These are phyloP conservation scores for Paralvinella palmiformis DNA, from an alignment of 1,140 invertebrate genomes.

Conservation along the genomic window DNA sequence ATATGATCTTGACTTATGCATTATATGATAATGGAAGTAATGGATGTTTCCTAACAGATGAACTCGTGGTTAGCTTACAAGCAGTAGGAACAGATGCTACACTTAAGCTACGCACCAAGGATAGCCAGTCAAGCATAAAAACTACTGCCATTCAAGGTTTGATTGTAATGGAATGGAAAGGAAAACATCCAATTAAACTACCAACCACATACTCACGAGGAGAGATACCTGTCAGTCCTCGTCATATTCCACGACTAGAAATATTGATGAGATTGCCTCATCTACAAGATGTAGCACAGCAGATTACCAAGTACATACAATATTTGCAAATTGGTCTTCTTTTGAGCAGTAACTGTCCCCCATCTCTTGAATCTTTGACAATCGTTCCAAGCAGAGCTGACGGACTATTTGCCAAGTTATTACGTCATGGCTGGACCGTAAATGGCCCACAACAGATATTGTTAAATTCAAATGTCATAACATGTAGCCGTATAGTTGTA, in stretches of 20 bases:
- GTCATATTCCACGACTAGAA: not conserved
- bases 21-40: constrained; percentile 6
- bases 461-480: not conserved
- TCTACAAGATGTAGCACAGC: not conserved
- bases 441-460: not conserved
- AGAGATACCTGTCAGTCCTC: not conserved
- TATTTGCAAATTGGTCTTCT: not conserved
- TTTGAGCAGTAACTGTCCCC: not conserved
- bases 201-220: not conserved
- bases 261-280: not conserved
- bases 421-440: not conserved
- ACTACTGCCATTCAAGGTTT: not conserved
- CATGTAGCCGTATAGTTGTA: not conserved
- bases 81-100: not conserved
- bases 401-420: not conserved
- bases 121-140: not conserved
- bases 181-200: not conserved
- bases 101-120: not conserved
- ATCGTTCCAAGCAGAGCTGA: not conserved
- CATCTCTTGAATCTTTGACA: not conserved
- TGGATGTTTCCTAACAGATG: not conserved
- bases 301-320: not conserved
- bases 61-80: not conserved
- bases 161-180: not conserved
- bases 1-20: not conserved